Percentiles rank a stretch among this genome's conserved stretches.
Conservation (phyloP, 2,797 vertebrate genomes). For the Fundulus diaphanus region DNA sequence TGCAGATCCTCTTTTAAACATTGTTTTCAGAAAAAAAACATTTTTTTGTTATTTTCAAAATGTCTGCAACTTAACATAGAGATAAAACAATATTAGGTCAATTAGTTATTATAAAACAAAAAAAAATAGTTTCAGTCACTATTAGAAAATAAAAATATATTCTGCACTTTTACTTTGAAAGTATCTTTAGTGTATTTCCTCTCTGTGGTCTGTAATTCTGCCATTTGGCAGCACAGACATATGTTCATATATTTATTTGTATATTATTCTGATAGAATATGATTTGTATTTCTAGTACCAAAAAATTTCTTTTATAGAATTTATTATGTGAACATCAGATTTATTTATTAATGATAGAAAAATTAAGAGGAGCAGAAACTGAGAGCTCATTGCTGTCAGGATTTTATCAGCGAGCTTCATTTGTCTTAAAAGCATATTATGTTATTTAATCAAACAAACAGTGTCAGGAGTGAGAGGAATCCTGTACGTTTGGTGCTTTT, state of each 20-base stretch:
- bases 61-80: too few species aligned
- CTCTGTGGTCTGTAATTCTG: accelerated
- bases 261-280: background rate
- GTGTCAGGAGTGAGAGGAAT: background rate
- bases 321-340: background rate
- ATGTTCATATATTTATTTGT: background rate
- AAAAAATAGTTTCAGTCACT: too few species aligned
- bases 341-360: background rate
- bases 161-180: conserved; percentile 36
- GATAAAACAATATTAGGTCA: too few species aligned
- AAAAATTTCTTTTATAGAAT: background rate
- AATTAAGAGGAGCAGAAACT: background rate
- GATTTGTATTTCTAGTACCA: background rate
- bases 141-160: too few species aligned
- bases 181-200: background rate
- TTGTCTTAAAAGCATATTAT: background rate
- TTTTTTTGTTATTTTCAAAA: too few species aligned
- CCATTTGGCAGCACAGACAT: background rate
- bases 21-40: too few species aligned
- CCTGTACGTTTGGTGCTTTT: too few species aligned
- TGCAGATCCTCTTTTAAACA: too few species aligned
- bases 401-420: background rate
- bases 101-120: too few species aligned
- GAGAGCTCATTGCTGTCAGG: background rate
- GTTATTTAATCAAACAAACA: background rate